Base-by-base conservation (phyloP, 2,113 vertebrate species). In the Varanus salvator region DNA sequence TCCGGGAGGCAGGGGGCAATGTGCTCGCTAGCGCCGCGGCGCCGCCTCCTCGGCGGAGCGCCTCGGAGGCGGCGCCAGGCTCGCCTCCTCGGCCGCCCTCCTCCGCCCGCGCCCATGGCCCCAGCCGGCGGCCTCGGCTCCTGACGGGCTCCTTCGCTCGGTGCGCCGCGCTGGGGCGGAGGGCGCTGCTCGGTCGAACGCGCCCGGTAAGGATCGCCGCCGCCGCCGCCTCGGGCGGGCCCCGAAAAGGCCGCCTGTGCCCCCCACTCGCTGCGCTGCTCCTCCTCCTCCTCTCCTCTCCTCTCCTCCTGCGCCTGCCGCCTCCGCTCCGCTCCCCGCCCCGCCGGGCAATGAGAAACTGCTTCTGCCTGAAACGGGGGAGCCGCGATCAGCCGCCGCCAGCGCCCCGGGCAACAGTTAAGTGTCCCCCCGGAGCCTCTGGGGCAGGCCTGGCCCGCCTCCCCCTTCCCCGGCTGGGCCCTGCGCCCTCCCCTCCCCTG, bases 281-380 rank as follows among this genome's bases (percentile, higher is more conserved):
- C 34, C 91, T 25, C 0, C 92, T 92, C 93, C 80, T 88, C 84
- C 48, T 77, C 52, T 44, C 38, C 38, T 74, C 69, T 52, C 25
- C 69, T 52, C 91, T 25, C 0, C 92, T 92, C 93, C 80, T 88
- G 82, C 48, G 71, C 52, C 66, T 29, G 83, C 54, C 54, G 64
- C 83, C n/a, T 83, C 84, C 80, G 92, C 81, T 92, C 94, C 94
- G 92, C 94, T 93, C 91, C 94, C 89, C 89, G 95, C 92, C 95
- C 92, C 87, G 94, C 90, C 95, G 95, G 96, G 97, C 96, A 93
- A 97, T 95, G 94, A 96, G 96, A 96, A 97, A 94, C 95, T 97
- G 96, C 95, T 96, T 97, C 96, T 97, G 96, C 95, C 94, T 97
- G 90, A 95, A 95, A 95, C 95, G 95, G 87, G 93, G 93, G 95